Conservation (phyloP, 2,888 invertebrate species). For the Galerucella pusilla region DNA sequence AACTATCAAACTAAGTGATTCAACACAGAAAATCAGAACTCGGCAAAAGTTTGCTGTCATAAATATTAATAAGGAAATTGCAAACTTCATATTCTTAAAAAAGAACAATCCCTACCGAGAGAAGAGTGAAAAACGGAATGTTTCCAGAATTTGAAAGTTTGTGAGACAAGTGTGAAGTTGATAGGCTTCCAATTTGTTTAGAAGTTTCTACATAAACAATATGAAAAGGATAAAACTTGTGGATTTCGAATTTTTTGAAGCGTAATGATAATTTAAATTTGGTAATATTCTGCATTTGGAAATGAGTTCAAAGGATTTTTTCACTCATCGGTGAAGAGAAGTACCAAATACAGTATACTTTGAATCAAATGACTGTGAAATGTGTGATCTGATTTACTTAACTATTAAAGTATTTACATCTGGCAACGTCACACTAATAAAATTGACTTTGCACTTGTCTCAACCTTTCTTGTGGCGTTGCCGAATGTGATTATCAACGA, state of each 20-base stretch:
- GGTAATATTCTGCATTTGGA: not conserved
- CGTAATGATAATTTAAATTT: conserved; percentile 5
- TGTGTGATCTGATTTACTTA: too few relatives aligned
- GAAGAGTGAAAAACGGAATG: conserved; percentile 30
- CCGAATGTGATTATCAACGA: too few relatives aligned
- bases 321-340: too few relatives aligned
- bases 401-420: too few relatives aligned
- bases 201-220: conserved; percentile 49
- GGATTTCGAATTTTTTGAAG: conserved; percentile 32
- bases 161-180: conserved; percentile 51
- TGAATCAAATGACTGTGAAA: too few relatives aligned
- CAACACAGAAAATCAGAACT: conserved; percentile 25
- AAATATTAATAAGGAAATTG: conserved; percentile 45
- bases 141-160: conserved; percentile 42
- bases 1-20: conserved; percentile 39
- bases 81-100: conserved; percentile 34
- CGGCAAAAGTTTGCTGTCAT: conserved; percentile 39
- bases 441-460: too few relatives aligned
- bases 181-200: conserved; percentile 46
- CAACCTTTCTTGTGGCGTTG: too few relatives aligned
- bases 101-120: conserved; percentile 31
- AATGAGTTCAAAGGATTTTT: not conserved
- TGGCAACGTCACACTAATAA: too few relatives aligned
- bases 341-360: too few relatives aligned
- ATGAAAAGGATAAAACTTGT: conserved; percentile 25